Evolutionary conservation across 2,888 invertebrate genomes (phyloP).

Genomic region (Homarus gammarus): DNA sequence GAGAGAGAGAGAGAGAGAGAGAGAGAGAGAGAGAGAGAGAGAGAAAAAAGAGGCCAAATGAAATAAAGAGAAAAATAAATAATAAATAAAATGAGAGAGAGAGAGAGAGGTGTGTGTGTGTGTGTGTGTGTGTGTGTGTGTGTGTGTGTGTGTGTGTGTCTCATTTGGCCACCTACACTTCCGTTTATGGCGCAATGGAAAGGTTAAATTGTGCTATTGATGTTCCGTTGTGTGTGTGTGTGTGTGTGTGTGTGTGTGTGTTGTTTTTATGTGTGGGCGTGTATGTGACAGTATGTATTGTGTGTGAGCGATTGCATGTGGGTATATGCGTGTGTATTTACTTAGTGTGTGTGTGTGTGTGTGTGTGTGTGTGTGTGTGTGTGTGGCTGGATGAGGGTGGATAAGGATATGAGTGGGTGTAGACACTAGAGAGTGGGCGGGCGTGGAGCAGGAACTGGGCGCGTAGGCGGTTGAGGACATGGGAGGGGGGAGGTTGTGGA

Average conservation of each 20-base stretch:
- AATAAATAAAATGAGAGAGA: no score
- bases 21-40: no score
- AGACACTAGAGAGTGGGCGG: not conserved
- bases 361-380: constrained; percentile 5
- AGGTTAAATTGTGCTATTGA: not conserved
- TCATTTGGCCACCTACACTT: no score
- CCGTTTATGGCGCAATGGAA: no score
- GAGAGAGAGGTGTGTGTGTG: no score
- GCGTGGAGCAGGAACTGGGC: not conserved
- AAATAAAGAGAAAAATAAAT: no score
- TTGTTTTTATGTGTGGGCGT: not conserved
- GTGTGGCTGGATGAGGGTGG: not conserved
- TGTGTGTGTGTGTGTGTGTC: no score
- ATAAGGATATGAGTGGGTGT: no score
- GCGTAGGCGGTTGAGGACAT: not conserved
- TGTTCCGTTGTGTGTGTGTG: not conserved
- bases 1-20: no score
- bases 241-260: no score
- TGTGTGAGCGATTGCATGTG: not conserved
- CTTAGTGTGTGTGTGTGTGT: not conserved
- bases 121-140: no score
- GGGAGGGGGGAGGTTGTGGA: not conserved
- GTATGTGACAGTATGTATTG: not conserved
- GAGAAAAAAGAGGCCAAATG: no score
- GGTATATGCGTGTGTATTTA: not conserved